Evolutionary conservation across 2,888 invertebrate species (phyloP), one percentile per base, ranked within the genome.

Genomic region (Drosophila peninsularis): DNA sequence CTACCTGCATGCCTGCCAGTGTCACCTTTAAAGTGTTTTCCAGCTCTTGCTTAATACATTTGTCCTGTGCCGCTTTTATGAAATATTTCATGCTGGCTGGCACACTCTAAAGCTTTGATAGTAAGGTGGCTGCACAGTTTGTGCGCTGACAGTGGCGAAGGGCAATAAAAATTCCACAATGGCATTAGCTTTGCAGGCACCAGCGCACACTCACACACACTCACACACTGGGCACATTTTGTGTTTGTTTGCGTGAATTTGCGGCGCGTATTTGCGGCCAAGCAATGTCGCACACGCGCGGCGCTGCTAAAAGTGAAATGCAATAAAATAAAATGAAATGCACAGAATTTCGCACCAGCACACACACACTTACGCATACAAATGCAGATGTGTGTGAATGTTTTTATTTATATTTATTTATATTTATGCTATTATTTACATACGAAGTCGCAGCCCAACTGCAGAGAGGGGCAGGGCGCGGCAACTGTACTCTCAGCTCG

Each of bases 131-230:
- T 67, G 68, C 64, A 50, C 62, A 62, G 81, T 71, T 66, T 50
- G 47, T 60, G 69, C 66, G 56, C 71, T 78, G 82, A 73, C 84
- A 79, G 70, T 66, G 77, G 64, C 72, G 52, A 62, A 71, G 87
- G 82, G 82, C 82, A 87, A 84, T 84, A 84, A 84, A 84, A 84
- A 84, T 84, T 87, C 83, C 85, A 71, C 85, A 82, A 64, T 80
- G 83, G 83, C 85, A 82, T 75, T 80, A 71, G 87, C 84, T 64
- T 61, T 62, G 55, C 54, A n/a, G 39, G 45, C 61, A 56, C 44
- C 9, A 30, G 34, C 44, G 52, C 44, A 17, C 13, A 17, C 44
- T 37, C 24, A 50, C 27, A 62, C 10, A 56, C 47, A 37, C 42
- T 24, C 44, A 55, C 49, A 17, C 13, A 50, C 27, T 56, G 61